Evolutionary conservation across 2,113 vertebrate genomes (phyloP).

Genomic region (Periophthalmus modestus): DNA sequence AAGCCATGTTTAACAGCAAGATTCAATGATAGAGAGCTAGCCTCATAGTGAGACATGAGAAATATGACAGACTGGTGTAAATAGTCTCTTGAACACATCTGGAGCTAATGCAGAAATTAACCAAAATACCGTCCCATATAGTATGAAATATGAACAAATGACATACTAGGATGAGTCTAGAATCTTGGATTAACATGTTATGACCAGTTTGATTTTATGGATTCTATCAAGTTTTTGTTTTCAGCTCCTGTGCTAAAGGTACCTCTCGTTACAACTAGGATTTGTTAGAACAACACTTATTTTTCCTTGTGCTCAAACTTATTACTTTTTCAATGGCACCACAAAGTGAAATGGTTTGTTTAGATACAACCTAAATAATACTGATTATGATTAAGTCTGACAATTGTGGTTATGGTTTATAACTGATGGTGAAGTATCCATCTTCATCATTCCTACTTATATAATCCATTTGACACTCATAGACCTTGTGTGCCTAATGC

Average conservation of each 20-base stretch:
- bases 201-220: no score
- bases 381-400: not conserved
- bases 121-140: conserved; percentile 1
- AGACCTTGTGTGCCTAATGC: no score
- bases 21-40: conserved; percentile 33
- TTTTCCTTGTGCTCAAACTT: no score
- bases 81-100: conserved; percentile 23
- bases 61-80: conserved; percentile 27
- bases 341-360: no score
- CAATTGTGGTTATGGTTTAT: not conserved
- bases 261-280: not conserved
- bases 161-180: no score
- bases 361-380: not conserved
- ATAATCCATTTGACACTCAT: not conserved
- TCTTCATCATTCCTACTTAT: not conserved
- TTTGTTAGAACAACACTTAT: not conserved
- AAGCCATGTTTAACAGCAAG: conserved; percentile 26
- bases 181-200: no score
- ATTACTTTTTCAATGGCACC: no score
- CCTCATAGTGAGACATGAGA: conserved; percentile 16
- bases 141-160: not conserved
- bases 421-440: no score
- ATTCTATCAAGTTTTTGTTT: no score
- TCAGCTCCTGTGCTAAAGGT: not conserved
- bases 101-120: not conserved